Conservation (phyloP, 2,113 vertebrate genomes). For the Misgurnus anguillicaudatus region DNA sequence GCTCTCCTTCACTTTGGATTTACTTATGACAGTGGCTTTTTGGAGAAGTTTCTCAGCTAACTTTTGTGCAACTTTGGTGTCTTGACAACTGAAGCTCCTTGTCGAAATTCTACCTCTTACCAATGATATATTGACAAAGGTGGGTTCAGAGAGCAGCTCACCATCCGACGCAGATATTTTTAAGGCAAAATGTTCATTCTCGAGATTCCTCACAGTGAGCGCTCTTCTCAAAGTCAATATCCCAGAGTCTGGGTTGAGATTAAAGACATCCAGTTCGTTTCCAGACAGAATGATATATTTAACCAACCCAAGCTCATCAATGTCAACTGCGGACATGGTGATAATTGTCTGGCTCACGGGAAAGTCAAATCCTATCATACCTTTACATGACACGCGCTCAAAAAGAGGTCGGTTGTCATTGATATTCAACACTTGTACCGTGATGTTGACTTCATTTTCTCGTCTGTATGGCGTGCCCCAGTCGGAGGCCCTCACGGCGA, state of each 20-base stretch:
- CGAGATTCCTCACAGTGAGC: constrained; percentile 77
- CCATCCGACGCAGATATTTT: constrained; percentile 90
- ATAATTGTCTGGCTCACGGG: constrained; percentile 86
- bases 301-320: constrained; percentile 90
- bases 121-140: constrained; percentile 91
- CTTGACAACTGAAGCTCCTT: constrained; percentile 87
- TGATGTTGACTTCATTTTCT: constrained; percentile 92
- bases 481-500: constrained; percentile 89
- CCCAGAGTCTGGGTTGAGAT: constrained; percentile 89
- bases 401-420: constrained; percentile 95
- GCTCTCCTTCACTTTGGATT: constrained; percentile 78
- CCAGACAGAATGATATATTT: constrained; percentile 90
- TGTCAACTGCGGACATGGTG: constrained; percentile 92
- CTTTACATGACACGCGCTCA: constrained; percentile 91
- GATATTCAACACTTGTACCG: constrained; percentile 85
- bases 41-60: constrained; percentile 91
- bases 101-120: constrained; percentile 84
- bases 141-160: constrained; percentile 88
- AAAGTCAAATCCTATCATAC: constrained; percentile 88
- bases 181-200: constrained; percentile 84
- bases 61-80: constrained; percentile 89
- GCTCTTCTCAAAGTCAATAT: constrained; percentile 87
- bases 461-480: constrained; percentile 95
- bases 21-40: constrained; percentile 85
- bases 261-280: constrained; percentile 91